A percentile compares a stretch with the other conserved stretches of the same genome.
Evolutionary conservation across 2,797 vertebrate species (phyloP).

Genomic region (Cynodonichthys magdalenae): DNA sequence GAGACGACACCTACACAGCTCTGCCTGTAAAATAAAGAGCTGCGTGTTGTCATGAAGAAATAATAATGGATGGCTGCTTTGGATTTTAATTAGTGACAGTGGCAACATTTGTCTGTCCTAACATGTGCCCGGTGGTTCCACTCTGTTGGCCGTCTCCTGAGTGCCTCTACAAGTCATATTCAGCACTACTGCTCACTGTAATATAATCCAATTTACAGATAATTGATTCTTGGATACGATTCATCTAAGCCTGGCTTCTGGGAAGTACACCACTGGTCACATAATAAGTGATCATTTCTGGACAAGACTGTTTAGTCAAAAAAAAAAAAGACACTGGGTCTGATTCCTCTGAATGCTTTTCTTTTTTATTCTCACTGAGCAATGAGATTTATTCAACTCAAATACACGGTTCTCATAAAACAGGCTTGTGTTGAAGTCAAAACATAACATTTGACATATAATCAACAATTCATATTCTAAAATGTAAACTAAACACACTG

Average conservation of each 20-base stretch:
- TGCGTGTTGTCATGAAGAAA: constrained; percentile 10
- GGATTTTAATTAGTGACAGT: constrained; percentile 59
- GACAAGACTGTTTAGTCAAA: constrained; percentile 29
- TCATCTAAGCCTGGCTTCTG: constrained; percentile 57
- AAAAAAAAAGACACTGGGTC: constrained; percentile 36
- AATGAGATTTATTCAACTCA: constrained; percentile 43
- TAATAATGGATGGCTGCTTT: constrained; percentile 40
- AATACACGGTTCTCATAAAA: constrained; percentile 26
- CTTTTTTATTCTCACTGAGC: constrained; percentile 19
- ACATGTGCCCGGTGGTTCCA: constrained; percentile 38
- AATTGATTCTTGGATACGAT: constrained; percentile 68
- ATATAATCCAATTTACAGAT: constrained; percentile 62
- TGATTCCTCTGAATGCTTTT: constrained; percentile 38
- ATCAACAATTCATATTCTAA: constrained; percentile 21
- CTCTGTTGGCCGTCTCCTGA: constrained; percentile 39
- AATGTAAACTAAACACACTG: background rate
- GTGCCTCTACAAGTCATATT: constrained; percentile 32
- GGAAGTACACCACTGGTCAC: constrained; percentile 44
- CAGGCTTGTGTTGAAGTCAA: constrained; percentile 23
- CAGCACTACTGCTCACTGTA: constrained; percentile 39
- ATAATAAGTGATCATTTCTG: constrained; percentile 38
- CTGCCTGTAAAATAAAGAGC: constrained; percentile 34
- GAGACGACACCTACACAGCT: constrained; percentile 13
- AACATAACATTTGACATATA: constrained; percentile 23
- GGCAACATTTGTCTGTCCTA: constrained; percentile 35